Evolutionary conservation across 2,888 invertebrate genomes (phyloP).

Genomic region (Sarcophaga carnaria): DNA sequence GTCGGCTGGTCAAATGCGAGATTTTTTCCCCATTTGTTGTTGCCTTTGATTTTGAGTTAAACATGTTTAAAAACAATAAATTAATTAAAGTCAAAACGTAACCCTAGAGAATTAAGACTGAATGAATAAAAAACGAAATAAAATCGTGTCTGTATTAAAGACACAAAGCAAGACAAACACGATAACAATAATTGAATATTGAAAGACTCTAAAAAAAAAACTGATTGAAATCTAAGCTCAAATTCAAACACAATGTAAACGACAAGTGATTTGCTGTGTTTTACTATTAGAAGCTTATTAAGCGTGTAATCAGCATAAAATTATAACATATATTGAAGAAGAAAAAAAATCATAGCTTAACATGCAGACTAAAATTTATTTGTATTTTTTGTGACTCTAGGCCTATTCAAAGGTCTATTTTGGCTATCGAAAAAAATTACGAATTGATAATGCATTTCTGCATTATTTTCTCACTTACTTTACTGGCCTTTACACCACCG

Average conservation of each 20-base stretch:
- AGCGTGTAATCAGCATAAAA: too few species aligned
- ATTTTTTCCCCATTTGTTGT: neutral
- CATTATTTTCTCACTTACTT: too few species aligned
- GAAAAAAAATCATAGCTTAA: too few species aligned
- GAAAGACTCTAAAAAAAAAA: neutral
- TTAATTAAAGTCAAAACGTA: conserved; percentile 63
- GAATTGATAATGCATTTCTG: too few species aligned
- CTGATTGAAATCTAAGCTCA: neutral
- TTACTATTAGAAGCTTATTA: too few species aligned
- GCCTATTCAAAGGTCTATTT: too few species aligned
- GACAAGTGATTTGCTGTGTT: neutral
- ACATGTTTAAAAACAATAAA: conserved; percentile 66
- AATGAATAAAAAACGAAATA: neutral
- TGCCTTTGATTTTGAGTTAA: neutral
- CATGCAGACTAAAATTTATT: too few species aligned
- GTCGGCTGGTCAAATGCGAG: conserved; percentile 46
- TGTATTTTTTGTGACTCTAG: too few species aligned
- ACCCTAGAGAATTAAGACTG: conserved; percentile 42
- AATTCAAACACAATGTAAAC: neutral
- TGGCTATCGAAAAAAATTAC: too few species aligned
- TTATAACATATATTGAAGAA: too few species aligned
- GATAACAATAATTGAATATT: neutral
- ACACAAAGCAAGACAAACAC: neutral
- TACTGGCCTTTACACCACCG: too few species aligned
- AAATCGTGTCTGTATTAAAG: neutral